A percentile compares a stretch with the other conserved stretches of the same genome.
These are phyloP conservation scores for Triplophysa rosa DNA, from an alignment of 2,113 vertebrate species.

Conservation along the genomic window DNA sequence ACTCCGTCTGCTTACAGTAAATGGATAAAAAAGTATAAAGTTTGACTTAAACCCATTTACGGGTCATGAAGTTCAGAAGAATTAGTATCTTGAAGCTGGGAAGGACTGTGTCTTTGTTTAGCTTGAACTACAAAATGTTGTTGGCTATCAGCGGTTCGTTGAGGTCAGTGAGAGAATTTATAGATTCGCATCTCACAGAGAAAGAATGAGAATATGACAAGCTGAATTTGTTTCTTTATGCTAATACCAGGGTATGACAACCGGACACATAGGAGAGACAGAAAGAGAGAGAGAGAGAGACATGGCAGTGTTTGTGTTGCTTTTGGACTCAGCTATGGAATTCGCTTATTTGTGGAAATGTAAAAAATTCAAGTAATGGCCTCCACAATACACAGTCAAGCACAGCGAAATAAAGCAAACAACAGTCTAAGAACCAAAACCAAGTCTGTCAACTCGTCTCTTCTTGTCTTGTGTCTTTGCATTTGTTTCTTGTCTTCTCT, in stretches of 20 bases:
- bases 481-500: neutral
- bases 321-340: conserved; percentile 69
- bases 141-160: neutral
- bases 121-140: neutral
- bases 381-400: conserved; percentile 61
- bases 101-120: neutral
- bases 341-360: conserved; percentile 77
- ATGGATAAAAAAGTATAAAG: neutral
- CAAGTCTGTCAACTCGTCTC: conserved; percentile 17
- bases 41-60: neutral
- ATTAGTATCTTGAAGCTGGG: neutral
- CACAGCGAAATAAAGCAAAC: conserved; percentile 60
- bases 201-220: neutral
- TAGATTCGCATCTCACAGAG: neutral
- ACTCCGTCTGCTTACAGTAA: conserved; percentile 5
- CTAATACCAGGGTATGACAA: neutral
- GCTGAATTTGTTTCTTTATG: conserved; percentile 33
- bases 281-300: neutral
- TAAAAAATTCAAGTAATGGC: conserved; percentile 74
- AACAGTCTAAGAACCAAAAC: conserved; percentile 17
- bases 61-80: neutral
- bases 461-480: neutral
- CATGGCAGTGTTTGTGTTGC: conserved; percentile 63
- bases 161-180: neutral
- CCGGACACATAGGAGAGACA: neutral